Conservation (phyloP, 2,797 vertebrate species). For the Pelodytes ibericus region DNA sequence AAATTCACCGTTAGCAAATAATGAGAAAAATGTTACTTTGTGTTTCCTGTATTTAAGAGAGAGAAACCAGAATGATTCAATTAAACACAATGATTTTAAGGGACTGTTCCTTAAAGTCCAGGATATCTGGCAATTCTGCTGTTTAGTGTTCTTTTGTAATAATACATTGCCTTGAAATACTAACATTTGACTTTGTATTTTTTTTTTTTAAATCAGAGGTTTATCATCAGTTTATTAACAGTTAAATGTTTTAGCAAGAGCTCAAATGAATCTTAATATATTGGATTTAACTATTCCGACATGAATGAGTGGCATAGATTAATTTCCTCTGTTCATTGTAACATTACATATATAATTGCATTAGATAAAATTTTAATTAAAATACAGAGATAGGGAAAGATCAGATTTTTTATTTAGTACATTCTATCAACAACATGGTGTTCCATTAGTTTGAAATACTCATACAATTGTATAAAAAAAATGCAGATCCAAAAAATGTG, state of each 20-base stretch:
- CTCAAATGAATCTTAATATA: slow-evolving; percentile 28
- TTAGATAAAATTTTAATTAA: slow-evolving; percentile 48
- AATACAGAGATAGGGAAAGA: slow-evolving; percentile 7
- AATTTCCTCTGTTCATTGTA: slow-evolving; percentile 47
- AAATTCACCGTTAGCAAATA: too few species aligned
- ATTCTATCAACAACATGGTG: slow-evolving; percentile 10
- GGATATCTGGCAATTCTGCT: too few species aligned
- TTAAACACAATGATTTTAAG: too few species aligned
- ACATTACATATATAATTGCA: slow-evolving; percentile 40
- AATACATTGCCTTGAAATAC: too few species aligned
- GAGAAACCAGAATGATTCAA: too few species aligned
- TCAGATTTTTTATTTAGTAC: slow-evolving; percentile 20
- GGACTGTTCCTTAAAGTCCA: too few species aligned
- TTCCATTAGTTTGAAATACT: slow-evolving; percentile 17
- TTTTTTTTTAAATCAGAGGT: too few species aligned
- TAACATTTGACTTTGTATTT: too few species aligned
- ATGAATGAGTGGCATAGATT: slow-evolving; percentile 23
- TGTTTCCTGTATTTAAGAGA: too few species aligned
- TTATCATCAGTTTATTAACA: neutral
- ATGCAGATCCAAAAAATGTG: neutral
- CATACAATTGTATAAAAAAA: neutral
- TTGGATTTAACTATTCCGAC: slow-evolving; percentile 25
- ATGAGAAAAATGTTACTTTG: too few species aligned
- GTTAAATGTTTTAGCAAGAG: neutral
- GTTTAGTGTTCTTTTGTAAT: too few species aligned